Percentiles rank a stretch among this genome's conserved stretches.
Evolutionary conservation across 2,888 invertebrate species (phyloP).

Genomic region (Rhingia rostrata): DNA sequence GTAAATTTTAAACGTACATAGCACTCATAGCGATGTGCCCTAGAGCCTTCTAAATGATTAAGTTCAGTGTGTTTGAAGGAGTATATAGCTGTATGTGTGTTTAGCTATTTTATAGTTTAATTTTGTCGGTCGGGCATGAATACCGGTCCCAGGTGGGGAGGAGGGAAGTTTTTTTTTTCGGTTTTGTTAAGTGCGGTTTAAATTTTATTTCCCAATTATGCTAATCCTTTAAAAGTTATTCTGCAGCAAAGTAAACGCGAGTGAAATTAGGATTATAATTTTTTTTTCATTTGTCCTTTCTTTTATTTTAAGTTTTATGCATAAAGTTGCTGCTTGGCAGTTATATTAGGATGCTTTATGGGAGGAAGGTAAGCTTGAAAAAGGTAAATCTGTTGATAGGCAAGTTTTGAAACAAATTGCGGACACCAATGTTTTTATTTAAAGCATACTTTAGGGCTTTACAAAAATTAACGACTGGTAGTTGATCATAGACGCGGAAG

Average conservation of each 20-base stretch:
- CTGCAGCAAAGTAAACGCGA: constrained; percentile 4
- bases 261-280: constrained; percentile 51
- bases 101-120: constrained; percentile 62
- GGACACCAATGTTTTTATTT: constrained; percentile 15
- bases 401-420: constrained; percentile 48
- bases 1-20: constrained; percentile 56
- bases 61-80: constrained; percentile 23
- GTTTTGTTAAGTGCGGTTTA: constrained; percentile 62
- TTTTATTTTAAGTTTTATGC: constrained; percentile 9
- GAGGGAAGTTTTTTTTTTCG: constrained; percentile 14
- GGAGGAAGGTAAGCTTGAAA: constrained; percentile 40
- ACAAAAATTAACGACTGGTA: constrained; percentile 31
- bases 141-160: neutral
- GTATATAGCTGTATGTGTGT: neutral
- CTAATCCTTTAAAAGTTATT: constrained; percentile 67
- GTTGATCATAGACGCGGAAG: constrained; percentile 35
- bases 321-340: neutral
- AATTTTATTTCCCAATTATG: constrained; percentile 72
- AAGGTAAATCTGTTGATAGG: constrained; percentile 40
- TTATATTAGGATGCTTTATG: constrained; percentile 11
- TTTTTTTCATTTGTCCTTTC: constrained; percentile 12
- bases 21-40: neutral
- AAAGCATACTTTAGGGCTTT: constrained; percentile 27
- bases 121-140: constrained; percentile 18
- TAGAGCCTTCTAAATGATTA: constrained; percentile 59